Evolutionary conservation across 1,140 invertebrate species (phyloP).

Genomic region (Euura lappo): DNA sequence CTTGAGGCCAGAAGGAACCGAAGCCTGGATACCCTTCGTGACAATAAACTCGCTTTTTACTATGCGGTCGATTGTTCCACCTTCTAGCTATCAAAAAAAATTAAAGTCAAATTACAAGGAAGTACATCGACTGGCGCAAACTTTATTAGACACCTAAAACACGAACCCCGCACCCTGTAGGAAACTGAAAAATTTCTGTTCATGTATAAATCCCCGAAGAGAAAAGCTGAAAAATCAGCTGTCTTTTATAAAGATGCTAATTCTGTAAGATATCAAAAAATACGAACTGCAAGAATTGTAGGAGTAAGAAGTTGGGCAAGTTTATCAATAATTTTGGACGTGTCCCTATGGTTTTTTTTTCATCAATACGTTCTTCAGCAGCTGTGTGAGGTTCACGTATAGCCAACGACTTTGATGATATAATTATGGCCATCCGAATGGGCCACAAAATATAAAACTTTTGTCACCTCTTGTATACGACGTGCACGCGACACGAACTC

Average conservation of each 20-base stretch:
- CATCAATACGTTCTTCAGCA: not conserved
- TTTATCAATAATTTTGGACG: not conserved
- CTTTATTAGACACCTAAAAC: too few relatives aligned
- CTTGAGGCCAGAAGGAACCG: not conserved
- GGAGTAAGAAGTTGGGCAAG: too few relatives aligned
- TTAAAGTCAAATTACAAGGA: too few relatives aligned
- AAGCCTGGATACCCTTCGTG: not conserved
- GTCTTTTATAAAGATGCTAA: not conserved
- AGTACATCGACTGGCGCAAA: too few relatives aligned
- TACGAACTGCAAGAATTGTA: too few relatives aligned
- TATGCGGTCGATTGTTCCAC: too few relatives aligned
- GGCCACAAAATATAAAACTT: slow-evolving; percentile 10
- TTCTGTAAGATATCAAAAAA: not conserved
- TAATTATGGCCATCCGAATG: slow-evolving; percentile 8
- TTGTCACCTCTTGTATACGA: too few relatives aligned
- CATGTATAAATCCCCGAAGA: too few relatives aligned
- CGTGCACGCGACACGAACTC: too few relatives aligned
- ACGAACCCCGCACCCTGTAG: too few relatives aligned
- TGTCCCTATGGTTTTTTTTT: not conserved
- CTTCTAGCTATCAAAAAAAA: too few relatives aligned
- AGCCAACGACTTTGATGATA: not conserved
- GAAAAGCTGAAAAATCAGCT: not conserved
- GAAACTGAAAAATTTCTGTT: not conserved
- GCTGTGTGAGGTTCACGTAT: not conserved
- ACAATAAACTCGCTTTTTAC: not conserved